phyloP scores from a whole-genome alignment of 2,888 invertebrate genomes.

The Aplocera efformata region DNA sequence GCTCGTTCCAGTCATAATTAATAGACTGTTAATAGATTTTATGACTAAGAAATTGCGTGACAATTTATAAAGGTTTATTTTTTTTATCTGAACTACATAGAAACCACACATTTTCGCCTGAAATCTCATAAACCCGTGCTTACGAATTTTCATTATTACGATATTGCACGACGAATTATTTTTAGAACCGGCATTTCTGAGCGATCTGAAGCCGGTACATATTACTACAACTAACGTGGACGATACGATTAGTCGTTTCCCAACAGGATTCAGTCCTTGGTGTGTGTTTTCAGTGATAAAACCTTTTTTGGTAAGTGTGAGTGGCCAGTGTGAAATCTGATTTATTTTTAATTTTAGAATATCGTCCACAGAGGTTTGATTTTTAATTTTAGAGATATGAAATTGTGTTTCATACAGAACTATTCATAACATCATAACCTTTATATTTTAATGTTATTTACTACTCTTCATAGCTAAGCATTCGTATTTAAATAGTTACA shows the following conservation, averaged over 20 bases:
- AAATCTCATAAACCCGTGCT: conserved; percentile 33
- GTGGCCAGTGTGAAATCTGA: conserved; percentile 11
- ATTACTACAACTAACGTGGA: conserved; percentile 30
- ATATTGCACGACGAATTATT: conserved; percentile 42
- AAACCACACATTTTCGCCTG: conserved; percentile 20
- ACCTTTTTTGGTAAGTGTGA: conserved; percentile 24
- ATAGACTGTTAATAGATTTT: too few species aligned
- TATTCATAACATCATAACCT: too few species aligned
- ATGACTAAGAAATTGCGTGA: too few species aligned
- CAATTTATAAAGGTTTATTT: too few species aligned
- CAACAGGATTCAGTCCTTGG: conserved; percentile 17
- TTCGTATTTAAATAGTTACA: too few species aligned
- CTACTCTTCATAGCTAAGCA: too few species aligned
- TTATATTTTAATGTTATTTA: too few species aligned
- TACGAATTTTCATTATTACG: conserved; percentile 46
- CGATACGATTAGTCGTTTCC: conserved; percentile 25
- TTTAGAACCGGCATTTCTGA: conserved; percentile 46
- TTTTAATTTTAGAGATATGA: too few species aligned
- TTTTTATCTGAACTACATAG: neutral
- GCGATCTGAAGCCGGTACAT: conserved; percentile 23
- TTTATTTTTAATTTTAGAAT: conserved; percentile 7
- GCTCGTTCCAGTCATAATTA: too few species aligned
- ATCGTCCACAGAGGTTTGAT: too few species aligned
- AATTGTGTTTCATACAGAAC: too few species aligned
- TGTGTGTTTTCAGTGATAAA: conserved; percentile 23